These are phyloP conservation scores for Heliconius himera DNA, from an alignment of 1,140 invertebrate genomes.

Conservation along the genomic window DNA sequence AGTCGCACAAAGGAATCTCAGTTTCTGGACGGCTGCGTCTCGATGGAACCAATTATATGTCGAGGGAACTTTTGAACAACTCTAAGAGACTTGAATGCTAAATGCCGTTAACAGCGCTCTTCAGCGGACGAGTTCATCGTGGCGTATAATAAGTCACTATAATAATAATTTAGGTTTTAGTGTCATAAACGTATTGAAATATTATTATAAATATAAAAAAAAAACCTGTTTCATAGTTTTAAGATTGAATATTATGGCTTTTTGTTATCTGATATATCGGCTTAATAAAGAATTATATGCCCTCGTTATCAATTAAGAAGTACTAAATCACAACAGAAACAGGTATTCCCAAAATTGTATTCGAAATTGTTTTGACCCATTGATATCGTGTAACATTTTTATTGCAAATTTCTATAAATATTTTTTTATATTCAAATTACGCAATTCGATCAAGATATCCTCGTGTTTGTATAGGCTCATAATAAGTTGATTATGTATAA, in stretches of 20 bases:
- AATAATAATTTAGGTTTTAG: background rate
- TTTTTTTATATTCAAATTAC: too few relatives aligned
- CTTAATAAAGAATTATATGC: background rate
- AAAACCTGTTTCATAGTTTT: background rate
- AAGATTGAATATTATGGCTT: background rate
- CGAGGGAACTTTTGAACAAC: slow-evolving; percentile 39
- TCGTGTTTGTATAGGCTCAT: background rate
- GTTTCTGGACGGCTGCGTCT: slow-evolving; percentile 66
- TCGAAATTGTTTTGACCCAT: background rate
- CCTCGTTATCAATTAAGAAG: background rate
- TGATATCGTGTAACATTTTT: background rate
- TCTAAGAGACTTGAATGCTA: slow-evolving; percentile 23
- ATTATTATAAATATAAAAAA: too few relatives aligned
- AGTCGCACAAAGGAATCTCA: slow-evolving; percentile 68
- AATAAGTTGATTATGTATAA: background rate
- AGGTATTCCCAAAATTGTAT: background rate
- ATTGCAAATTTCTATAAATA: background rate
- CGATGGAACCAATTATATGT: slow-evolving; percentile 68
- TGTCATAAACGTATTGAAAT: too few relatives aligned
- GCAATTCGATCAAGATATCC: background rate
- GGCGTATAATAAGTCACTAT: background rate
- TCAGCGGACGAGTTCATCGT: background rate
- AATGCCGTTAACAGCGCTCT: slow-evolving; percentile 31
- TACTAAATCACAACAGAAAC: background rate
- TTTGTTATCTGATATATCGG: too few relatives aligned